Percentiles rank a stretch among this genome's conserved stretches.
phyloP scores from a whole-genome alignment of 2,888 invertebrate species.

The Pantelozetes paolii region DNA sequence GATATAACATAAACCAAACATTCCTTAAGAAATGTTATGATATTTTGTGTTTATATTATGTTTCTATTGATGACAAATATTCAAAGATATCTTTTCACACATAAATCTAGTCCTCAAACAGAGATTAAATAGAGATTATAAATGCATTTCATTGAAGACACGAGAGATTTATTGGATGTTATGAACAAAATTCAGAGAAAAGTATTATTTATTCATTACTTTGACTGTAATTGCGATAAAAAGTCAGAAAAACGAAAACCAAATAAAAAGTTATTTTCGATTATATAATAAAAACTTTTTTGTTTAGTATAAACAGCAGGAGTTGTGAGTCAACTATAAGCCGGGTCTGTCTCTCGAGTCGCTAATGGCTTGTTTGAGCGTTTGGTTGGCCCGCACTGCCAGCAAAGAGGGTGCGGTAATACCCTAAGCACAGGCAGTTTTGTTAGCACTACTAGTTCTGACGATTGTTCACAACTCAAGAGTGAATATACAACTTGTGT shows the following conservation, averaged over 20 bases:
- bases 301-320: background rate
- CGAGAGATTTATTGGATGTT: too few relatives aligned
- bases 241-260: background rate
- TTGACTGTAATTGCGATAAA: background rate
- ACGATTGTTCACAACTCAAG: background rate
- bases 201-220: background rate
- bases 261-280: too few relatives aligned
- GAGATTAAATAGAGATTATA: background rate
- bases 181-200: background rate
- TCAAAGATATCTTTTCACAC: background rate
- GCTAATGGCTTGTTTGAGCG: constrained; percentile 2
- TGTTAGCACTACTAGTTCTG: background rate
- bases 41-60: background rate
- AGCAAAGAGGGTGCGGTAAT: background rate
- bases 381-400: background rate
- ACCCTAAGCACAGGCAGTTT: too few relatives aligned
- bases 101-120: background rate
- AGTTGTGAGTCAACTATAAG: background rate
- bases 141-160: too few relatives aligned
- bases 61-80: background rate
- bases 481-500: background rate
- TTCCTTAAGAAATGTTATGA: too few relatives aligned
- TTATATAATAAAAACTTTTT: constrained; percentile 6
- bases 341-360: background rate
- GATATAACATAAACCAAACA: too few relatives aligned